phyloP scores from a whole-genome alignment of 2,888 invertebrate species.

The Tribolium freemani region DNA sequence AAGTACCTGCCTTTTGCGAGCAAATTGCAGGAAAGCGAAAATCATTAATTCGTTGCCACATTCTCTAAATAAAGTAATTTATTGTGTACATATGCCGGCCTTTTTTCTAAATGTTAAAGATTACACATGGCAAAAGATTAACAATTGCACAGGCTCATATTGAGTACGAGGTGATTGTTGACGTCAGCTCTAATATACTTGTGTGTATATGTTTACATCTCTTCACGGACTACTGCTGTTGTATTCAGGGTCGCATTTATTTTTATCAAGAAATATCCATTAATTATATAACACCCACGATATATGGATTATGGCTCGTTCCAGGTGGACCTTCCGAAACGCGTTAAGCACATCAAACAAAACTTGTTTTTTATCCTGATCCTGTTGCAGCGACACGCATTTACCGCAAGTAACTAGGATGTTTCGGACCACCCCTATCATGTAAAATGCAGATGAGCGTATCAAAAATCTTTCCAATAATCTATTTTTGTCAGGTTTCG shows the following conservation, averaged over 20 bases:
- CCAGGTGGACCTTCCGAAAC: conserved; percentile 5
- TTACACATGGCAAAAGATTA: conserved; percentile 18
- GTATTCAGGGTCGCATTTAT: conserved; percentile 51
- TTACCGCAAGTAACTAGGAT: too few species aligned
- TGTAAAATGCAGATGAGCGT: too few species aligned
- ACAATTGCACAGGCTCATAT: conserved; percentile 45
- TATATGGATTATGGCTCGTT: conserved; percentile 29
- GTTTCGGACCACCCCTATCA: conserved; percentile 1
- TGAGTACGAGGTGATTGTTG: conserved; percentile 56
- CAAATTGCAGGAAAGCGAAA: too few species aligned
- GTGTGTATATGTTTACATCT: conserved; percentile 50
- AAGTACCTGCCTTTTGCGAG: conserved; percentile 11
- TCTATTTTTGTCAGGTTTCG: conserved; percentile 4
- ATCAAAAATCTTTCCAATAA: too few species aligned
- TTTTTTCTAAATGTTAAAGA: background rate
- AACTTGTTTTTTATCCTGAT: background rate
- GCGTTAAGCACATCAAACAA: too few species aligned
- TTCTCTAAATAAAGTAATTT: too few species aligned
- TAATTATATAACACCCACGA: conserved; percentile 42
- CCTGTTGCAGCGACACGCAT: too few species aligned
- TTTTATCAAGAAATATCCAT: conserved; percentile 48
- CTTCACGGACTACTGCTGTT: conserved; percentile 49
- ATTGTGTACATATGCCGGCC: background rate
- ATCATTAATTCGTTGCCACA: too few species aligned
- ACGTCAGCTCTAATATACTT: conserved; percentile 57